Conservation (phyloP, 2,888 invertebrate species). For the Tricholauxania praeusta region DNA sequence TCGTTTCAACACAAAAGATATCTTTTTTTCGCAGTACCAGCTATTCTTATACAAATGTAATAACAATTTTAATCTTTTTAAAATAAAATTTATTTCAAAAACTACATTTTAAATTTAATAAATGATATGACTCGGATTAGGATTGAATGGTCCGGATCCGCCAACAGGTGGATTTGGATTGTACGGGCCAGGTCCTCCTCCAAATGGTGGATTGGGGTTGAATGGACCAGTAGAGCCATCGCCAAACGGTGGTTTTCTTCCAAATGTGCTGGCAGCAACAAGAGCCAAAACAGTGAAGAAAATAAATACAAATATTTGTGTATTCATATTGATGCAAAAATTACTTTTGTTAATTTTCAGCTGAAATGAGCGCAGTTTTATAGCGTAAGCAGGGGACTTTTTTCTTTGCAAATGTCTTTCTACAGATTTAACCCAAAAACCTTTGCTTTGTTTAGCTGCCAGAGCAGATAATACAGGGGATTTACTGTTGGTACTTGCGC, state of each 20-base stretch:
- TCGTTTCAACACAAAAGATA: no score
- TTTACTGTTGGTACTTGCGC: background rate
- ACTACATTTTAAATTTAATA: background rate
- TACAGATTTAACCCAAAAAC: no score
- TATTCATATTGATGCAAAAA: conserved; percentile 25
- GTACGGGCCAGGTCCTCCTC: background rate
- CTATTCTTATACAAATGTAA: no score
- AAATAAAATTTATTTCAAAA: background rate
- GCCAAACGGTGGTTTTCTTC: no score
- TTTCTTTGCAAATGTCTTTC: no score
- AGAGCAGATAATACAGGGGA: background rate
- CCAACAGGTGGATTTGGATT: conserved; percentile 1
- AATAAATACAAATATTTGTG: conserved; percentile 11
- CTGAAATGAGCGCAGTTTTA: background rate
- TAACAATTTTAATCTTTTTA: background rate
- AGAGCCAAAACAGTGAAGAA: conserved; percentile 21
- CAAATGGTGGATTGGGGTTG: background rate
- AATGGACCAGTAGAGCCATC: no score
- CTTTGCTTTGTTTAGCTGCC: no score
- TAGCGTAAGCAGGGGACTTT: background rate
- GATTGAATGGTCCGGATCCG: conserved; percentile 17
- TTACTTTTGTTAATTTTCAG: background rate
- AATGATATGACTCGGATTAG: background rate
- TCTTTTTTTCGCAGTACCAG: no score
- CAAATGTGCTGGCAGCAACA: background rate